Evolutionary conservation across 2,113 vertebrate species (phyloP), one percentile per base, ranked within the genome.

Genomic region (Rhinichthys klamathensis): DNA sequence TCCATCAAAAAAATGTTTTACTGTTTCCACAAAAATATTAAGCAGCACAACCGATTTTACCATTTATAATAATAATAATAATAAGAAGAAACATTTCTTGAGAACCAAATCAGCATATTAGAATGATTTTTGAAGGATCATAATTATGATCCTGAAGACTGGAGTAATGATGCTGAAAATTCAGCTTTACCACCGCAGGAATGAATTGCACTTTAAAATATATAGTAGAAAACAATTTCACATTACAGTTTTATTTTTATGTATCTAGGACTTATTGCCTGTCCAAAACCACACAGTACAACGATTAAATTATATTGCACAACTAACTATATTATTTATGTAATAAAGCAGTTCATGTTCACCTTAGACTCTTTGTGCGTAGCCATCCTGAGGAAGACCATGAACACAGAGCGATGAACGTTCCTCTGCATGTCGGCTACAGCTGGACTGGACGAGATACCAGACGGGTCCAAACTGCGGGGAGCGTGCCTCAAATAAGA

Each of bases 341-440:
- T 51, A 76, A 54, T 11, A 51, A n/a, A 72, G 1, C 38, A 49
- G n/a, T 11, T 54, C 9, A 6, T 83, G 30, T 41, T 56, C 72
- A 99, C 98, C 96, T 97, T 98, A 85, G 97, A 99, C 90, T 99
- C 98, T 89, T 98, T 99, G 90, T 99, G 97, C 0, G 98, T 99
- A 73, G 98, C 97, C 97, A 98, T 99, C 54, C 98, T 95, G 72
- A 99, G 96, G 90, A 99, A 99, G 23, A 96, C 96, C 88, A 99
- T 93, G 91, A 99, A 99, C 85, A 99, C 88, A 0, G 89, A 91
- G 7, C 87, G 94, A 85, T 99, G 97, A 30, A 99, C 90, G n/a
- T 87, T 87, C 11, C 92, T 95, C 92, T 98, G 96, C 91, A 95
- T 88, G 44, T 96, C 93, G 0, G 90, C 91, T 74, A 97, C 94